Evolutionary conservation across 2,113 vertebrate species (phyloP).

Genomic region (Centrocercus urophasianus): DNA sequence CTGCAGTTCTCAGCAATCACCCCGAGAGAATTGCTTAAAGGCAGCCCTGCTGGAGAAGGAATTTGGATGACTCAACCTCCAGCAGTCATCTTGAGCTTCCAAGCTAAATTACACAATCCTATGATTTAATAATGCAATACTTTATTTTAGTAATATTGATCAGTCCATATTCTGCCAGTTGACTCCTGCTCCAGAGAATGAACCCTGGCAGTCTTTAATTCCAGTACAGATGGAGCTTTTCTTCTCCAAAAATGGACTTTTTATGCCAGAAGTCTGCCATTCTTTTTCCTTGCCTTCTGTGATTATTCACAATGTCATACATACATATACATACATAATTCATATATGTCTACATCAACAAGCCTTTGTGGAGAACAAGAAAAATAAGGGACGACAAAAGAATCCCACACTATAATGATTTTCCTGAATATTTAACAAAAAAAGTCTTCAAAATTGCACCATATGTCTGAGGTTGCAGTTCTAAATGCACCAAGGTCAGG

Average conservation of each 20-base stretch:
- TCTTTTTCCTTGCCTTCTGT: neutral
- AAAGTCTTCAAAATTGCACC: neutral
- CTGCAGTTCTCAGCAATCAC: neutral
- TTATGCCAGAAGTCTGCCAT: neutral
- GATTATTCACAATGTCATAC: neutral
- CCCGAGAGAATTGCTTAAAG: neutral
- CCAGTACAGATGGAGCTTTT: neutral
- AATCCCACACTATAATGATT: neutral
- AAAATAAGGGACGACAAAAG: neutral
- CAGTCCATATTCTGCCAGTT: neutral
- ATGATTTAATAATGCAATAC: neutral
- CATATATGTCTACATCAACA: neutral
- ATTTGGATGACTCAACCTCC: neutral
- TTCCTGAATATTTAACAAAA: neutral
- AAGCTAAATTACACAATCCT: neutral
- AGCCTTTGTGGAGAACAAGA: neutral
- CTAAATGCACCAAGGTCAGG: neutral
- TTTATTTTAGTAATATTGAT: neutral
- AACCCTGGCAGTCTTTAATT: neutral
- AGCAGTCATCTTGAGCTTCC: neutral
- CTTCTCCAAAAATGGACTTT: neutral
- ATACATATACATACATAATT: neutral
- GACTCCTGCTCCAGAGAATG: neutral
- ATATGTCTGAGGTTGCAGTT: neutral
- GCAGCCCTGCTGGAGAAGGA: accelerated